Evolutionary conservation across 2,113 vertebrate genomes (phyloP).

Genomic region (cattle (Bos taurus)): ARS-UCD2.0 NC_037336.1:102005001-102005500

Average conservation of each 20-base stretch:
- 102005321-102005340: background rate
- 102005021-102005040: background rate
- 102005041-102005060: background rate
- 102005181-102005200: fast-evolving
- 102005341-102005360: background rate
- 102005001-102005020: background rate
- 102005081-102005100: background rate
- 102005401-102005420: background rate
- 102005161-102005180: background rate
- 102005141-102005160: background rate
- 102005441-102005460: background rate
- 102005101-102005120: background rate
- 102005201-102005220: no score
- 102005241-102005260: background rate
- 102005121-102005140: background rate
- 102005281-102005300: background rate
- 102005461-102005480: background rate
- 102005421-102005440: background rate
- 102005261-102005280: background rate
- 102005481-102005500: fast-evolving
- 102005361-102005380: background rate
- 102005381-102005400: background rate
- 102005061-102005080: background rate
- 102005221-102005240: background rate
- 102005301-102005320: background rate